Evolutionary conservation across 2,888 invertebrate genomes (phyloP).

Genomic region (Brachypterus glaber): DNA sequence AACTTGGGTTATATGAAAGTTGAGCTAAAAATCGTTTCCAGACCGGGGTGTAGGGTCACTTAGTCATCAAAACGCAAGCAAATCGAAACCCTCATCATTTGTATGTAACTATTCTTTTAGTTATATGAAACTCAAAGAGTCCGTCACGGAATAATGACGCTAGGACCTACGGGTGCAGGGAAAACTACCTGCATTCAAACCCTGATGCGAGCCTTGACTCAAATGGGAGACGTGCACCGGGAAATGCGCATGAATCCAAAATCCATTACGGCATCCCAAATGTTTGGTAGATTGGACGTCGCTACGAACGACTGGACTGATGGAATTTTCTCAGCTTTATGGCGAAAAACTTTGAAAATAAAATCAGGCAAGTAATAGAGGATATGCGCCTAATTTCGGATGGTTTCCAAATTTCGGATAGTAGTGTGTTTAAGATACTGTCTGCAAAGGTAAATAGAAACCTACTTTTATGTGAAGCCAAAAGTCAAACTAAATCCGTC

Average conservation of each 20-base stretch:
- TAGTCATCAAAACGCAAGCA: too few relatives aligned
- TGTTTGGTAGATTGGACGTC: constrained; percentile 94
- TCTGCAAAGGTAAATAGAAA: too few relatives aligned
- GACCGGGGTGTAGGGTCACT: not conserved
- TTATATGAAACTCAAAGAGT: constrained; percentile 92
- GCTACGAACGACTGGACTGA: constrained; percentile 99
- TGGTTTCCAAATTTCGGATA: too few relatives aligned
- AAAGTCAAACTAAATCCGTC: too few relatives aligned
- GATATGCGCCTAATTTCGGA: too few relatives aligned
- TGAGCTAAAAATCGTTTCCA: too few relatives aligned
- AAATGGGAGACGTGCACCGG: constrained; percentile 72
- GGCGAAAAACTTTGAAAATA: constrained; percentile 86
- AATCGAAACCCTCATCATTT: too few relatives aligned
- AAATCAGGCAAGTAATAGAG: constrained; percentile 55
- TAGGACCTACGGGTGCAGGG: constrained; percentile 92
- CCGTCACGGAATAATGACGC: constrained; percentile 90
- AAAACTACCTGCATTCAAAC: constrained; percentile 87
- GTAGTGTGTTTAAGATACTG: too few relatives aligned
- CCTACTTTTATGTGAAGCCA: too few relatives aligned
- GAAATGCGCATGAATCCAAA: constrained; percentile 99
- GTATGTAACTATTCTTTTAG: constrained; percentile 39
- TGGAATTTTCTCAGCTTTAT: constrained; percentile 92
- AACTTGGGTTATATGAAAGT: too few relatives aligned
- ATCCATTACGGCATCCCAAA: constrained; percentile 93
- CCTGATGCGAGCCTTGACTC: constrained; percentile 82